Conservation (phyloP, 2,888 invertebrate species). For the Carterocephalus palaemon region DNA sequence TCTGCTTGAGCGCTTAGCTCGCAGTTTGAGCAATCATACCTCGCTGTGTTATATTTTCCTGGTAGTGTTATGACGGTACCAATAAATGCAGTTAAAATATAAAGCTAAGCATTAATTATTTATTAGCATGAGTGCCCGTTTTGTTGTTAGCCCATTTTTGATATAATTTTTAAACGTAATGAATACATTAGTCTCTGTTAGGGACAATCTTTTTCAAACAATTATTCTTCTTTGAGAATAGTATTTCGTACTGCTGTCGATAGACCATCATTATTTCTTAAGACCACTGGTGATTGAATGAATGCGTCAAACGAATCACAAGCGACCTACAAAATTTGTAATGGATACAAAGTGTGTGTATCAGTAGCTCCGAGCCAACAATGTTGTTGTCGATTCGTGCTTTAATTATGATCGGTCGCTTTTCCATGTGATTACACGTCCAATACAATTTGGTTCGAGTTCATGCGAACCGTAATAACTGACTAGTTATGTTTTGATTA, state of each 20-base stretch:
- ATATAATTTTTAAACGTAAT: too few species aligned
- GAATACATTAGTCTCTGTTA: too few species aligned
- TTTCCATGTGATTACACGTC: slow-evolving; percentile 28
- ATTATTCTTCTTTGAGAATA: too few species aligned
- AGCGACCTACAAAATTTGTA: slow-evolving; percentile 5
- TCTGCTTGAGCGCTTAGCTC: neutral
- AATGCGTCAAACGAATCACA: slow-evolving; percentile 6
- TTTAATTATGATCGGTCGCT: slow-evolving; percentile 21
- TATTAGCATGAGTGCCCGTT: too few species aligned
- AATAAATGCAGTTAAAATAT: too few species aligned
- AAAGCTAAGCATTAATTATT: too few species aligned
- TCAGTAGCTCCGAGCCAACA: slow-evolving; percentile 13
- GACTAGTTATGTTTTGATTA: slow-evolving; percentile 16
- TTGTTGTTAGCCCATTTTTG: too few species aligned
- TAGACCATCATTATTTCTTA: too few species aligned
- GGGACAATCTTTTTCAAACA: too few species aligned
- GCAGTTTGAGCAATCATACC: slow-evolving; percentile 9
- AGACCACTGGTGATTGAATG: neutral
- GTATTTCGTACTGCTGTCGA: too few species aligned
- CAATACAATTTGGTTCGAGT: slow-evolving; percentile 23
- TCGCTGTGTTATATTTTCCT: slow-evolving; percentile 9
- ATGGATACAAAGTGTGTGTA: slow-evolving; percentile 5
- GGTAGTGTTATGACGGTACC: too few species aligned
- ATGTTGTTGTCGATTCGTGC: slow-evolving; percentile 16
- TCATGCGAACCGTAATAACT: slow-evolving; percentile 14